Percentiles rank a stretch among this genome's conserved stretches.
Conservation (phyloP, 2,113 vertebrate species). For the Odontesthes bonariensis region DNA sequence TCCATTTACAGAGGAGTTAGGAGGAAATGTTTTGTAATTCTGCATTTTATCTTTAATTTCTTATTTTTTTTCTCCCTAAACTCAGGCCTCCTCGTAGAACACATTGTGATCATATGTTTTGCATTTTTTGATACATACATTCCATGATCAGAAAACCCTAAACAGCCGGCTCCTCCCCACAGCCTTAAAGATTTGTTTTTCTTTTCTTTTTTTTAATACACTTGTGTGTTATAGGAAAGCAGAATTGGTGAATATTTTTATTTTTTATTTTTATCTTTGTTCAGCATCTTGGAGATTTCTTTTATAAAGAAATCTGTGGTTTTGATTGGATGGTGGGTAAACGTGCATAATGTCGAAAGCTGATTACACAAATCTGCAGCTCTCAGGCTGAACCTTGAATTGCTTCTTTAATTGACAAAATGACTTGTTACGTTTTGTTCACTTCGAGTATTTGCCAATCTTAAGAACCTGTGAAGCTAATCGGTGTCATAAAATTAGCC, state of each 20-base stretch:
- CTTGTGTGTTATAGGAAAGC: slow-evolving; percentile 7
- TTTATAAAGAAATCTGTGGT: slow-evolving; percentile 46
- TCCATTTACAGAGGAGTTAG: slow-evolving; percentile 18
- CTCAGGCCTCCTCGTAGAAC: slow-evolving; percentile 40
- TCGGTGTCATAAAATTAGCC: slow-evolving; percentile 25
- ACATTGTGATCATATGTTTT: not conserved
- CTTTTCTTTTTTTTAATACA: not conserved
- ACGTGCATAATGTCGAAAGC: slow-evolving; percentile 14
- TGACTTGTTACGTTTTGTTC: slow-evolving; percentile 21
- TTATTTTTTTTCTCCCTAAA: slow-evolving; percentile 36
- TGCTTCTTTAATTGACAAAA: slow-evolving; percentile 2
- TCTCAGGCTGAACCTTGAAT: not conserved
- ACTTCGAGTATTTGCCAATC: slow-evolving; percentile 44
- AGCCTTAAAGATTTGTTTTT: slow-evolving; percentile 45
- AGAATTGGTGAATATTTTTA: not conserved
- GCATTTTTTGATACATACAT: slow-evolving; percentile 68
- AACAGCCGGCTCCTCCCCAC: slow-evolving; percentile 33
- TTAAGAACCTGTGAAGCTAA: slow-evolving; percentile 46
- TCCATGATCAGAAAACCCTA: slow-evolving; percentile 63
- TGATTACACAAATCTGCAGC: slow-evolving; percentile 22
- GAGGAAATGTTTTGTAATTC: slow-evolving; percentile 53
- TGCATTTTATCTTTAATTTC: slow-evolving; percentile 32
- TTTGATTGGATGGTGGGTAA: not conserved
- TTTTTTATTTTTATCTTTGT: slow-evolving; percentile 2
- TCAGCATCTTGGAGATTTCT: slow-evolving; percentile 41